Conservation (phyloP, 1,140 invertebrate genomes). For the Dolichoris vasculosae region DNA sequence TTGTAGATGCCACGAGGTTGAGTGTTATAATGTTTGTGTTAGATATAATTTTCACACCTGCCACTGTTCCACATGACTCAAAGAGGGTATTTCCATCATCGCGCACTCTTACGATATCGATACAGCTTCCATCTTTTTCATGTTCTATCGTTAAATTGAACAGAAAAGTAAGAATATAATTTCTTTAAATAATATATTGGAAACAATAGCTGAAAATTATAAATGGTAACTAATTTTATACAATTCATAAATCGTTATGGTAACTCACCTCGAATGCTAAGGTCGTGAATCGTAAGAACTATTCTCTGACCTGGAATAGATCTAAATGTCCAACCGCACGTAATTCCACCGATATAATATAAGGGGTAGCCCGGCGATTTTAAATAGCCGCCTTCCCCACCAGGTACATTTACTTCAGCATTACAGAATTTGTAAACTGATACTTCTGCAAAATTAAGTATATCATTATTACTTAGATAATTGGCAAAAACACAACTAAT, state of each 20-base stretch:
- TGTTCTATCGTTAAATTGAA: conserved; percentile 56
- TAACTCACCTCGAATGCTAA: conserved; percentile 70
- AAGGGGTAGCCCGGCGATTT: conserved; percentile 70
- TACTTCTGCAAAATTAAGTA: conserved; percentile 58
- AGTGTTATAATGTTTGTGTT: conserved; percentile 68
- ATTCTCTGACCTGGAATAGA: conserved; percentile 69
- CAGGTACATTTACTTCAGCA: conserved; percentile 62
- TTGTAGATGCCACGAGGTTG: conserved; percentile 65
- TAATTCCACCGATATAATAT: conserved; percentile 66
- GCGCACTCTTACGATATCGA: conserved; percentile 67
- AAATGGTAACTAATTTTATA: neutral
- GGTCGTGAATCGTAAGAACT: conserved; percentile 69
- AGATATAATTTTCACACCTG: conserved; percentile 67
- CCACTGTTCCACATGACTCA: conserved; percentile 68
- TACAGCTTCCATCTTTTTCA: conserved; percentile 66
- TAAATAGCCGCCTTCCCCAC: conserved; percentile 66
- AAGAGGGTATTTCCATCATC: conserved; percentile 67
- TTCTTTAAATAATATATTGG: conserved; percentile 17
- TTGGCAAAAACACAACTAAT: too few species aligned
- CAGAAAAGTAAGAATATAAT: neutral
- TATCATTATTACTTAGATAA: neutral
- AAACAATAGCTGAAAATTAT: too few species aligned
- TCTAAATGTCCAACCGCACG: conserved; percentile 71
- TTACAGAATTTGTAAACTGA: conserved; percentile 71
- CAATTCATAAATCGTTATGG: neutral